These are phyloP conservation scores for Drosophila putrida DNA, from an alignment of 2,888 invertebrate species.

Conservation along the genomic window DNA sequence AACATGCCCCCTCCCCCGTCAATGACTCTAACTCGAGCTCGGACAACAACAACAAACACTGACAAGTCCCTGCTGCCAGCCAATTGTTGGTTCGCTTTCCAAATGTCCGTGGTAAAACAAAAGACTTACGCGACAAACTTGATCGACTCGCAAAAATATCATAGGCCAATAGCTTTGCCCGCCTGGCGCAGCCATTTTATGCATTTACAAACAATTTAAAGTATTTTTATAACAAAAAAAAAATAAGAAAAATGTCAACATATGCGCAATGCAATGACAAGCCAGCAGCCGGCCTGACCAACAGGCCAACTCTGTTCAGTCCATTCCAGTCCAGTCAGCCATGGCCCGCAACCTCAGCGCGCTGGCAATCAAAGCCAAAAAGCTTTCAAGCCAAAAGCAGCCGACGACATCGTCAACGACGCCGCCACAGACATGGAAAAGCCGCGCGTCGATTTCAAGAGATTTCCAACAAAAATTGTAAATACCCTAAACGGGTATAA, in stretches of 20 bases:
- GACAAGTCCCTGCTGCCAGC: slow-evolving; percentile 17
- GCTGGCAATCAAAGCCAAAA: slow-evolving; percentile 68
- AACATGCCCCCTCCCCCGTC: slow-evolving; percentile 20
- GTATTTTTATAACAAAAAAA: slow-evolving; percentile 59
- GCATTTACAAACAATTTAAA: slow-evolving; percentile 74
- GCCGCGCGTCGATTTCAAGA: slow-evolving; percentile 67
- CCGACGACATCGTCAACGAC: slow-evolving; percentile 64
- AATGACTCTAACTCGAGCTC: slow-evolving; percentile 1
- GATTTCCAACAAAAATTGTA: slow-evolving; percentile 64
- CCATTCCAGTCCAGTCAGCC: slow-evolving; percentile 56
- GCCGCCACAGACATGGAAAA: slow-evolving; percentile 57
- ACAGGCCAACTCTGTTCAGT: slow-evolving; percentile 28
- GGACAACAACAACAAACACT: slow-evolving; percentile 4
- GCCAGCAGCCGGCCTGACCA: slow-evolving; percentile 41
- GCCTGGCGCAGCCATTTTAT: slow-evolving; percentile 53
- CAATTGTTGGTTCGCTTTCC: slow-evolving; percentile 50
- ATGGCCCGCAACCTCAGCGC: slow-evolving; percentile 64
- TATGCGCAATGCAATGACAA: slow-evolving; percentile 74
- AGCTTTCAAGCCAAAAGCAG: slow-evolving; percentile 71
- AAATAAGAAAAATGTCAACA: slow-evolving; percentile 71
- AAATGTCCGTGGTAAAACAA: slow-evolving; percentile 46
- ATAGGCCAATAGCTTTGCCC: slow-evolving; percentile 50
- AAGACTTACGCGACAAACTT: slow-evolving; percentile 58
- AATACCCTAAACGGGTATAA: slow-evolving; percentile 34
- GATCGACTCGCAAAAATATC: slow-evolving; percentile 52